These are phyloP conservation scores for Tenebrio molitor DNA, from an alignment of 1,140 invertebrate genomes.

Conservation along the genomic window DNA sequence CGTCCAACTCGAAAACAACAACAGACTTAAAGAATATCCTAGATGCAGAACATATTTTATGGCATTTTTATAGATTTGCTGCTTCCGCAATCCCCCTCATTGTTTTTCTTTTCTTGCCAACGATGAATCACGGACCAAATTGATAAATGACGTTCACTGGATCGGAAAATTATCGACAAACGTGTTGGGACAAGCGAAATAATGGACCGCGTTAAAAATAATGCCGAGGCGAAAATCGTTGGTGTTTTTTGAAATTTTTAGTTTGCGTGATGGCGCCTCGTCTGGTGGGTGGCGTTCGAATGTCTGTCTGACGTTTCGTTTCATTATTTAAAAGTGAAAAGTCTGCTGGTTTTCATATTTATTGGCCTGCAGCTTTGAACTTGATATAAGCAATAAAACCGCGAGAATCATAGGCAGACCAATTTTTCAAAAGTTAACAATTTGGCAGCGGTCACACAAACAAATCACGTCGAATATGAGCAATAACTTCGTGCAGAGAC, in stretches of 20 bases:
- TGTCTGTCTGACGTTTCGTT: too few species aligned
- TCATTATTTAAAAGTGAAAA: too few species aligned
- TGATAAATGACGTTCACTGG: slow-evolving; percentile 25
- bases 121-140: slow-evolving; percentile 8
- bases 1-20: slow-evolving; percentile 51
- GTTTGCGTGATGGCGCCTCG: too few species aligned
- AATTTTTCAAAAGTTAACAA: slow-evolving; percentile 43
- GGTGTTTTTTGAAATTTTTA: too few species aligned
- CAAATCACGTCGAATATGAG: slow-evolving; percentile 56
- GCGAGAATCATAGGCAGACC: background rate
- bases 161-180: slow-evolving; percentile 37
- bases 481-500: slow-evolving; percentile 42
- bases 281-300: too few species aligned
- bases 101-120: slow-evolving; percentile 38
- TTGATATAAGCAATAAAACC: too few species aligned
- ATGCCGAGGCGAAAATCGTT: too few species aligned
- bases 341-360: too few species aligned
- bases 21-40: slow-evolving; percentile 44
- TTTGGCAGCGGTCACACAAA: slow-evolving; percentile 54
- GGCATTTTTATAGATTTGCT: slow-evolving; percentile 44
- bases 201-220: slow-evolving; percentile 1
- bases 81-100: slow-evolving; percentile 40
- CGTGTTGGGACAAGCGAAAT: background rate
- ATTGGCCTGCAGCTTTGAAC: background rate
- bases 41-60: slow-evolving; percentile 44